A percentile compares a stretch with the other conserved stretches of the same genome.
Conservation (phyloP, 2,797 vertebrate genomes). For the Sebastes taczanowskii region DNA sequence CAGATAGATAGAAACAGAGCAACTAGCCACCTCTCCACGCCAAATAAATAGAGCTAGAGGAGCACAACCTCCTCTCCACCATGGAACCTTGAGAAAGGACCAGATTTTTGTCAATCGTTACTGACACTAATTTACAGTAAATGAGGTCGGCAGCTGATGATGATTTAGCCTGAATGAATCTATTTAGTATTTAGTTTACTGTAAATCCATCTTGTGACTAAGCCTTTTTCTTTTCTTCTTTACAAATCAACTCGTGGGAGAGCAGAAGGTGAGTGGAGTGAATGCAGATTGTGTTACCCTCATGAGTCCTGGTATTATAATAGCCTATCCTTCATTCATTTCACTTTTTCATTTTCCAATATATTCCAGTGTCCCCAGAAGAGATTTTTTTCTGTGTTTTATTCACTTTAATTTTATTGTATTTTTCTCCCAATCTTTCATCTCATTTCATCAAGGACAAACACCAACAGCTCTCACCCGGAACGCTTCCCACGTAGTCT, state of each 20-base stretch:
- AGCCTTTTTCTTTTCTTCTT: neutral
- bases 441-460: slow-evolving; percentile 56
- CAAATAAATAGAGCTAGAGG: no score
- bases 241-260: slow-evolving; percentile 46
- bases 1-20: no score
- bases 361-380: slow-evolving; percentile 4
- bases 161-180: slow-evolving; percentile 13
- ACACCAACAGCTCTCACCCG: slow-evolving; percentile 22
- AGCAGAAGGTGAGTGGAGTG: slow-evolving; percentile 78
- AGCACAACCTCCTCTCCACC: no score
- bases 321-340: slow-evolving; percentile 35
- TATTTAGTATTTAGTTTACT: neutral
- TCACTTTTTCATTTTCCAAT: slow-evolving; percentile 23
- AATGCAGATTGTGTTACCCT: neutral
- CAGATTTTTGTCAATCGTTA: neutral
- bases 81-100: no score
- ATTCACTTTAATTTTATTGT: slow-evolving; percentile 42
- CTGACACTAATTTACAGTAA: neutral
- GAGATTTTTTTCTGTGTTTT: slow-evolving; percentile 2
- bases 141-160: neutral
- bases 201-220: slow-evolving; percentile 7
- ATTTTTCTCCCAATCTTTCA: slow-evolving; percentile 46
- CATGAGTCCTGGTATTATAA: neutral
- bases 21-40: no score
- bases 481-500: slow-evolving; percentile 42